These are phyloP conservation scores for Siphlonurus alternatus DNA, from an alignment of 2,888 invertebrate species.

Conservation along the genomic window DNA sequence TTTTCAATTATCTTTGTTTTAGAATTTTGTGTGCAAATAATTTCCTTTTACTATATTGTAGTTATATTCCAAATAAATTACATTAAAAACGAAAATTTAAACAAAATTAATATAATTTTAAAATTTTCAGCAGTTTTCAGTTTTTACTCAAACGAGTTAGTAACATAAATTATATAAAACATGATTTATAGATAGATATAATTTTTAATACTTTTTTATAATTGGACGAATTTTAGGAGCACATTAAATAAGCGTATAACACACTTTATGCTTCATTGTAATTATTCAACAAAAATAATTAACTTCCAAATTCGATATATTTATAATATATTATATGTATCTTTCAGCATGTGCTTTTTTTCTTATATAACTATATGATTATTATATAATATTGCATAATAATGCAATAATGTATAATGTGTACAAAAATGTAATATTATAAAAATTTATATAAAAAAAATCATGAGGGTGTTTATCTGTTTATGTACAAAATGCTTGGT, in stretches of 20 bases:
- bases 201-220: too few relatives aligned
- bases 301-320: neutral
- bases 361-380: too few relatives aligned
- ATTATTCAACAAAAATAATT: neutral
- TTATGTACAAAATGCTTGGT: too few relatives aligned
- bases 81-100: neutral
- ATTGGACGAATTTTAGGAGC: too few relatives aligned
- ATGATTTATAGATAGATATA: neutral
- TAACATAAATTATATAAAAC: neutral
- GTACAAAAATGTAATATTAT: neutral
- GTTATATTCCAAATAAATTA: neutral
- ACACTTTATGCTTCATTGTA: too few relatives aligned
- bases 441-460: neutral
- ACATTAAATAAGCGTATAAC: too few relatives aligned
- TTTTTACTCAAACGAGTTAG: neutral
- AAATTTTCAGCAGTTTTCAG: neutral
- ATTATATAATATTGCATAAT: too few relatives aligned
- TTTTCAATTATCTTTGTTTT: too few relatives aligned
- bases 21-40: too few relatives aligned
- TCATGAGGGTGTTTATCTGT: too few relatives aligned
- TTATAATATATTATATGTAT: neutral
- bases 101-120: neutral
- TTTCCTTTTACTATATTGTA: too few relatives aligned
- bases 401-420: neutral
- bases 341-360: too few relatives aligned